Base-by-base conservation (phyloP, 2,888 invertebrate genomes). In the Caprella mutica region DNA sequence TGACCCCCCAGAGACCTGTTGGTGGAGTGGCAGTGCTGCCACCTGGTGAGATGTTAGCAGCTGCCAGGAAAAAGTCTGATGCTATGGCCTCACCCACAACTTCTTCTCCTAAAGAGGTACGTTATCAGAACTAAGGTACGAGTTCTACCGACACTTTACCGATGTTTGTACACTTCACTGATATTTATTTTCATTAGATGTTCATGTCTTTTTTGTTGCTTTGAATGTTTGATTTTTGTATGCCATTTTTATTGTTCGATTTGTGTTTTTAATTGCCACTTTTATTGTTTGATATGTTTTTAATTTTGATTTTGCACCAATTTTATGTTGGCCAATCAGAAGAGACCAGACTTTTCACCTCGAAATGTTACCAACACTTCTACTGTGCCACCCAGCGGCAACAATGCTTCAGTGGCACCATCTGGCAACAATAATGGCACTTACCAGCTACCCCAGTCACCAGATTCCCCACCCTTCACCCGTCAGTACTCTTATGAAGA, bases 1-100 rank as follows among this genome's bases (percentile, higher is more conserved):
- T 55, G 68, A 69, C 39, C 66, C 67, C 48, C 66, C 77, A 88
- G 87, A 86, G 86, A 76, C 86, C 86, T 26, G 77, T 85, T 30
- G 88, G 88, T 46, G 88, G 87, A 8, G 84, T 89, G 59, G 84
- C 86, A 64, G 88, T 88, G 65, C 78, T 88, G 74, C 87, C 87
- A 48, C 77, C 83, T 21, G 80, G 81, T 38, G 71, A 67, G 14
- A 65, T 72, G 23, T 44, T 48, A 17, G 33, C 42, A 24, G 53
- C 56, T 9, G 52, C 55, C 2, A 43, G 50, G 27, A 63, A 56
- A 40, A 30, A 52, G 8, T 44, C 59, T 9, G 44, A 33, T 5
- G 43, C 52, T 12, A 19, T 48, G 4, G 27, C 38, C 1, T 6
- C 40, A 1, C n/a, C 46, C 2, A 35, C 29, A 4, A n/a, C 51